Evolutionary conservation across 2,888 invertebrate species (phyloP), one percentile per base, ranked within the genome.

Genomic region (Scelioninae gen. 1): DNA sequence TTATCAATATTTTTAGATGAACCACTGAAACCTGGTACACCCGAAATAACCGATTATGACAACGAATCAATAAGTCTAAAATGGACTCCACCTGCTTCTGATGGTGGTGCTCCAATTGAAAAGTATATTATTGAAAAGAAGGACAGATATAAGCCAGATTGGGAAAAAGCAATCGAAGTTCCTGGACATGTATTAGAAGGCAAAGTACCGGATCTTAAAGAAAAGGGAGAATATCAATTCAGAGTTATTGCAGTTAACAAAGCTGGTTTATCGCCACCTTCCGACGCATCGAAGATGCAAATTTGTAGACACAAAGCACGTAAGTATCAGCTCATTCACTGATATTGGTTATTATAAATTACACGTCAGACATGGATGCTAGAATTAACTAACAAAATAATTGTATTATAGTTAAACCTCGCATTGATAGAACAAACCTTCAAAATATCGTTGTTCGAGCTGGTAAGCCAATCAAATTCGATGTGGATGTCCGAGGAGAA

Each of bases 101-200:
- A 98, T 91, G 98, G 98, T 66, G 98, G 98, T 6, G 96, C 98
- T 1, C 97, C 98, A 11, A 96, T 99, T 88, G 96, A 96, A 88
- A 97, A 97, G 92, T 98, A 98, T 91, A 96, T 98, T 85, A 96
- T 98, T 87, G 98, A 98, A 93, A 97, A 97, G 94, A 97, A 96
- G 90, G 97, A 97, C 86, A 96, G 95, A 91, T 96, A 94, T 86
- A 96, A 96, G 88, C 95, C 95, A 0, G 97, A 97, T 86, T 98
- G 97, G 97, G 97, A 98, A 91, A 97, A 96, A 88, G 97, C 97
- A 34, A 94, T 94, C 80, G 97, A 98, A 93, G 95, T 95, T 0
- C 95, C 97, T 78, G 96, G 96, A 38, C 94, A 94, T 86, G 93
- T 94, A 79, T 94, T 95, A 13, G 95, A 95, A 82, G 98, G 96